phyloP scores from a whole-genome alignment of 2,888 invertebrate species.

The Oscheius myriophilus region DNA sequence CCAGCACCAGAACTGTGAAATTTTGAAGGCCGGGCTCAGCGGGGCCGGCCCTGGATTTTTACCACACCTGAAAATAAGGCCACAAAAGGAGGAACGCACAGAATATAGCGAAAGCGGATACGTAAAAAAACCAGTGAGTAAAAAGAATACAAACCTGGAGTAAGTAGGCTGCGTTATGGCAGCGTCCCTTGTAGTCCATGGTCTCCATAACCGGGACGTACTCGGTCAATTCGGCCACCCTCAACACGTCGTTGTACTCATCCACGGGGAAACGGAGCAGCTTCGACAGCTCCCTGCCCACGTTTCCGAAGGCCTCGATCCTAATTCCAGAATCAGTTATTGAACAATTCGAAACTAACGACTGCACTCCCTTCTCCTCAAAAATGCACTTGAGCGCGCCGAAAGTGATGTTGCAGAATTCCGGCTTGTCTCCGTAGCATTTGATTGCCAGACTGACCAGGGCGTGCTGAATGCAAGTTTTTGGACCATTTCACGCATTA shows the following conservation, averaged over 20 bases:
- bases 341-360: conserved; percentile 39
- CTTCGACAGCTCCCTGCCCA: conserved; percentile 91
- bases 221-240: conserved; percentile 85
- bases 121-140: neutral
- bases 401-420: conserved; percentile 93
- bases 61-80: no score
- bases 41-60: no score
- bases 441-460: conserved; percentile 92
- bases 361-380: conserved; percentile 83
- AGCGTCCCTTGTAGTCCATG: conserved; percentile 84
- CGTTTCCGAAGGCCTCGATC: conserved; percentile 82
- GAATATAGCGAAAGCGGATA: no score
- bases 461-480: conserved; percentile 72
- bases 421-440: conserved; percentile 91
- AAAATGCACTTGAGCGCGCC: conserved; percentile 90
- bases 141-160: conserved; percentile 73
- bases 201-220: conserved; percentile 86
- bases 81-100: no score
- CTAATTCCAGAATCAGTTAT: conserved; percentile 71
- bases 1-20: no score
- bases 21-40: no score
- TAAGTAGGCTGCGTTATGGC: conserved; percentile 87
- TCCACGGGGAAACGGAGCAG: conserved; percentile 93
- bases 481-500: neutral
- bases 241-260: conserved; percentile 89